A percentile compares a stretch with the other conserved stretches of the same genome.
phyloP scores from a whole-genome alignment of 2,888 invertebrate genomes.

The Pristionchus exspectatus region DNA sequence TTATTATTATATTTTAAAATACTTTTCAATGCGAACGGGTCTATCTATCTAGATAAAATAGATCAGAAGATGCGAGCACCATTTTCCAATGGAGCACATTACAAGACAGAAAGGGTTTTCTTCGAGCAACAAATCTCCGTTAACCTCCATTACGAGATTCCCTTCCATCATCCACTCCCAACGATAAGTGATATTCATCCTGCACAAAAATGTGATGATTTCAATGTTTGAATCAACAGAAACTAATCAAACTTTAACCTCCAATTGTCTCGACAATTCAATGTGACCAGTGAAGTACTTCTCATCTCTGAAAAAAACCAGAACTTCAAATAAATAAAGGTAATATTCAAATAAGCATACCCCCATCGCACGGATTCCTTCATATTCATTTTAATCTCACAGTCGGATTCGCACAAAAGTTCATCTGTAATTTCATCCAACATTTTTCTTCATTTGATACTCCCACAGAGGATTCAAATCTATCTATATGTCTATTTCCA shows the following conservation, averaged over 20 bases:
- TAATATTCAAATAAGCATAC: background rate
- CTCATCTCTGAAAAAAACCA: background rate
- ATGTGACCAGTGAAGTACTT: conserved; percentile 4
- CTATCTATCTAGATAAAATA: no score
- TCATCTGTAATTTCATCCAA: background rate
- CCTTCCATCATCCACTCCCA: background rate
- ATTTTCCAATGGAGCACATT: background rate
- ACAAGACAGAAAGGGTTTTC: background rate
- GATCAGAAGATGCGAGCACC: no score
- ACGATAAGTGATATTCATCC: background rate
- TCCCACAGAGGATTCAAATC: background rate
- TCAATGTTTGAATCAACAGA: background rate
- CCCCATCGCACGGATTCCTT: conserved; percentile 4
- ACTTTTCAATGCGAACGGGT: background rate
- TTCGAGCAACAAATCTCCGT: no score
- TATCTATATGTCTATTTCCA: no score
- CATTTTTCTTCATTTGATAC: background rate
- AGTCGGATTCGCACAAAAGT: background rate
- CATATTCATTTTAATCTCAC: background rate
- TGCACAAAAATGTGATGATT: no score
- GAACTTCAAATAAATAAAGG: background rate
- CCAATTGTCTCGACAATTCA: background rate
- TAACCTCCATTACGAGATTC: background rate
- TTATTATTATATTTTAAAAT: background rate
- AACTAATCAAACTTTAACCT: background rate